Evolutionary conservation across 2,888 invertebrate species (phyloP).

Genomic region (Synanthedon tipuliformis): DNA sequence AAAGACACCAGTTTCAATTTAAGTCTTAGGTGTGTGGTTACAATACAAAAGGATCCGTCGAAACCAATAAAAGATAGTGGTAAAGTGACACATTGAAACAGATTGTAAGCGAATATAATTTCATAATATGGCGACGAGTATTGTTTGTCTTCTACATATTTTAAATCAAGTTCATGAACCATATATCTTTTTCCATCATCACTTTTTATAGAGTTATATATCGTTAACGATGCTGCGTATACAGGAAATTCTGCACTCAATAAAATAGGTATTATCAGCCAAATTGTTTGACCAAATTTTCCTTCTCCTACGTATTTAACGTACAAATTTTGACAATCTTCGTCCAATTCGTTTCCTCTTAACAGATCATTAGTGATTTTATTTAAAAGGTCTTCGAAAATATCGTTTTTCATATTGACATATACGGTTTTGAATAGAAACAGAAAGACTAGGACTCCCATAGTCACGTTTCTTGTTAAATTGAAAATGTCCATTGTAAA

Average conservation of each 20-base stretch:
- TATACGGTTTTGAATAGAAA: constrained; percentile 45
- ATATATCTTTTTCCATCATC: constrained; percentile 30
- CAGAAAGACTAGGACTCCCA: constrained; percentile 27
- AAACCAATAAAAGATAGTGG: constrained; percentile 36
- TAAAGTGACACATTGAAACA: constrained; percentile 26
- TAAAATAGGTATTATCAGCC: constrained; percentile 33
- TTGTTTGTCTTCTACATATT: constrained; percentile 36
- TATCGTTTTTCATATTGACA: constrained; percentile 23
- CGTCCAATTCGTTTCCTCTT: constrained; percentile 28
- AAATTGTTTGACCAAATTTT: constrained; percentile 28
- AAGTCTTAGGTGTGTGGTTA: constrained; percentile 35
- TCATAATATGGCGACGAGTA: constrained; percentile 41
- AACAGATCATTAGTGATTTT: constrained; percentile 35
- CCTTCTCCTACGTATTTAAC: constrained; percentile 28
- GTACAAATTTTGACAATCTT: constrained; percentile 33
- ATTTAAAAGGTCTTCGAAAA: constrained; percentile 25
- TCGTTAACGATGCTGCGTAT: constrained; percentile 29
- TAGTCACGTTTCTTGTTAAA: constrained; percentile 34
- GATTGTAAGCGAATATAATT: constrained; percentile 34
- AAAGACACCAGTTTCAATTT: constrained; percentile 37
- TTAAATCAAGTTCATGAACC: constrained; percentile 44
- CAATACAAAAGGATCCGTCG: constrained; percentile 47
- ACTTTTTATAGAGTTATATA: constrained; percentile 28
- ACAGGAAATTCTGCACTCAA: constrained; percentile 35
- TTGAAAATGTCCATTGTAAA: constrained; percentile 30